A percentile compares a stretch with the other conserved stretches of the same genome.
Evolutionary conservation across 2,113 vertebrate species (phyloP).

Genomic region (Odobenus rosmarus): DNA sequence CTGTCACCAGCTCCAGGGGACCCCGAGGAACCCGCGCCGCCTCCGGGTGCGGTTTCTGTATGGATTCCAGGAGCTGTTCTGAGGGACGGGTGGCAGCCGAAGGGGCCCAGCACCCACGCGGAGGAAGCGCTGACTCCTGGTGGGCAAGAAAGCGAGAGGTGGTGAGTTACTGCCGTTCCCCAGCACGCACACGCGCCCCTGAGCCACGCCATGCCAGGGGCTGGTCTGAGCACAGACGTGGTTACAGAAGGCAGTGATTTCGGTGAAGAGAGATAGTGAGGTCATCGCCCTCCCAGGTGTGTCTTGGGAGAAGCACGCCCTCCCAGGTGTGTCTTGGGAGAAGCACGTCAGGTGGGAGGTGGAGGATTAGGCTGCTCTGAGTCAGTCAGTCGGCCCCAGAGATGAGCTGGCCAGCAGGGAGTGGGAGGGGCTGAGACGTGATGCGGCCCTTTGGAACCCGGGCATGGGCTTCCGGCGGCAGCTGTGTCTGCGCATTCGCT

Average conservation of each 20-base stretch:
- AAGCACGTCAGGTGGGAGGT: neutral
- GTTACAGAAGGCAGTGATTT: neutral
- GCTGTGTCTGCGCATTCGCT: neutral
- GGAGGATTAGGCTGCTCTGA: neutral
- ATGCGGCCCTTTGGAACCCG: neutral
- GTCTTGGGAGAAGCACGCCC: neutral
- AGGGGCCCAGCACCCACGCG: neutral
- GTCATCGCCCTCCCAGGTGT: neutral
- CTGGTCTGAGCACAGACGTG: neutral
- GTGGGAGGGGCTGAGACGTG: neutral
- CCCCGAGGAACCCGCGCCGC: neutral
- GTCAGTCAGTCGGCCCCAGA: neutral
- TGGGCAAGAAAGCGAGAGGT: neutral
- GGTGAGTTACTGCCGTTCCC: neutral
- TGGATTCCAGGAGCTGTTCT: neutral
- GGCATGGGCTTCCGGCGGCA: neutral
- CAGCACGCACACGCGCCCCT: accelerated
- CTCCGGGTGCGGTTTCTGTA: neutral
- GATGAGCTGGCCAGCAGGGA: neutral
- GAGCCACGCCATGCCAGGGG: accelerated
- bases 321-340: neutral
- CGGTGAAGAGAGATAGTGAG: neutral
- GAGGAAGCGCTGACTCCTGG: accelerated
- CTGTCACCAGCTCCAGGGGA: neutral
- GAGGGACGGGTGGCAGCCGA: neutral